Base-by-base conservation (phyloP, 2,888 invertebrate species). In the Ophioninae sp. region DNA sequence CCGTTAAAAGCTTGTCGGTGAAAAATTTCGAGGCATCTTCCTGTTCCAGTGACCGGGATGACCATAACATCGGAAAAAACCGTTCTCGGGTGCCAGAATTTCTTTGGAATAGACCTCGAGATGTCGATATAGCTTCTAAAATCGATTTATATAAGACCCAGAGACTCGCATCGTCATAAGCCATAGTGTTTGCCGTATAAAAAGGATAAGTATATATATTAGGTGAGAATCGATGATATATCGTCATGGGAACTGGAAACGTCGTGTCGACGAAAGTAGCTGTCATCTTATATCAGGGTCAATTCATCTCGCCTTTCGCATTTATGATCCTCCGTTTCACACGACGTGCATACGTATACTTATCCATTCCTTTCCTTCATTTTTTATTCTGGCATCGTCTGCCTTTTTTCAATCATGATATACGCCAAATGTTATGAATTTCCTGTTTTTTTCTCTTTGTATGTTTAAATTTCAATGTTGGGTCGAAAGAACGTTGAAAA, bases 201-300 rank as follows among this genome's bases (percentile, higher is more conserved):
- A 59, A 61, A 44, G 44, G 41, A 23, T 30, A 61, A 8, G 30
- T n/a, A 39, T 39, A 44, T 22, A 64, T n/a, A 64, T 22, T 0
- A 6, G 23, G 20, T 58, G 67, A 3, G 17, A 76, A 76, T 76
- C 64, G 74, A 77, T 77, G 68, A 77, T 77, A 59, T 63, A 69
- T 77, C 61, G 77, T 39, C 61, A 41, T 30, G 76, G 51, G 67
- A 44, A 58, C 56, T 13, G 22, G n/a, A 44, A 63, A 77, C 51
- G 69, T 77, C 69, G 69, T 51, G 68, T 39, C 44, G 22, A 69
- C 17, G 68, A 22, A 69, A 69, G 67, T 59, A 44, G 37, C 59
- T 68, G 41, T 59, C 59, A 59, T 41, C 30, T 39, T 13, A 17
- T 68, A 77, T 77, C 59, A 41, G 41, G 30, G 13, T 44, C 59